Evolutionary conservation across 1,140 invertebrate genomes (phyloP).

Genomic region (Pseudobourletiella spinata): DNA sequence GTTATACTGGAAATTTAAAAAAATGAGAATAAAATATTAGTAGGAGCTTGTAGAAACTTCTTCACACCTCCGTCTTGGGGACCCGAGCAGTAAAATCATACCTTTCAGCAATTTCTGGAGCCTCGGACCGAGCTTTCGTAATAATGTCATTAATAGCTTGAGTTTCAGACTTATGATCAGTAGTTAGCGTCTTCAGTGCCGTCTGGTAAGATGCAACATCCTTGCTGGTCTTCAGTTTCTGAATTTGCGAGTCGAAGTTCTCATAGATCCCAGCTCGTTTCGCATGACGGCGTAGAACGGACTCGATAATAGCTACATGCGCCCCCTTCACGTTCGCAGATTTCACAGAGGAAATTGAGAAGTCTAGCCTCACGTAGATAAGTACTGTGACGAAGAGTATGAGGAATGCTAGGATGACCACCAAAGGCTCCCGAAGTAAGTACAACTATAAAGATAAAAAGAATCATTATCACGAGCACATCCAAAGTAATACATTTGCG

Average conservation of each 20-base stretch:
- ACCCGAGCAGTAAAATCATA: too few species aligned
- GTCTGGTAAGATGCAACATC: slow-evolving; percentile 48
- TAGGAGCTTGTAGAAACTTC: too few species aligned
- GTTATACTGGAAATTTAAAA: slow-evolving; percentile 37
- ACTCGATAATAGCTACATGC: slow-evolving; percentile 39
- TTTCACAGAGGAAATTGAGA: slow-evolving; percentile 58
- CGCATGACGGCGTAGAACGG: slow-evolving; percentile 53
- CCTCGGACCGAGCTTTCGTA: slow-evolving; percentile 53
- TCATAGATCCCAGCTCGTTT: slow-evolving; percentile 53
- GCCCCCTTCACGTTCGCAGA: slow-evolving; percentile 32
- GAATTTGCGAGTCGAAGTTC: slow-evolving; percentile 54
- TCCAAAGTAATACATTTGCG: too few species aligned
- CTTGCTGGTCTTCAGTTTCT: slow-evolving; percentile 55
- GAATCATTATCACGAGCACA: too few species aligned
- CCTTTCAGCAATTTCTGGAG: slow-evolving; percentile 52
- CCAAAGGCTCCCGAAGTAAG: slow-evolving; percentile 85
- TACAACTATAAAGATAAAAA: slow-evolving; percentile 30
- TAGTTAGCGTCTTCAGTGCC: slow-evolving; percentile 52
- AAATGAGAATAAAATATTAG: slow-evolving; percentile 21
- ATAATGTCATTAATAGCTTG: slow-evolving; percentile 50
- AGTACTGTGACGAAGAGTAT: slow-evolving; percentile 85
- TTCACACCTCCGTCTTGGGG: too few species aligned
- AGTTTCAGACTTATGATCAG: slow-evolving; percentile 48
- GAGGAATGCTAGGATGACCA: slow-evolving; percentile 81
- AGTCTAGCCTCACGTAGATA: slow-evolving; percentile 89